Evolutionary conservation across 2,888 invertebrate genomes (phyloP).

Genomic region (Dryadula phaetusa): DNA sequence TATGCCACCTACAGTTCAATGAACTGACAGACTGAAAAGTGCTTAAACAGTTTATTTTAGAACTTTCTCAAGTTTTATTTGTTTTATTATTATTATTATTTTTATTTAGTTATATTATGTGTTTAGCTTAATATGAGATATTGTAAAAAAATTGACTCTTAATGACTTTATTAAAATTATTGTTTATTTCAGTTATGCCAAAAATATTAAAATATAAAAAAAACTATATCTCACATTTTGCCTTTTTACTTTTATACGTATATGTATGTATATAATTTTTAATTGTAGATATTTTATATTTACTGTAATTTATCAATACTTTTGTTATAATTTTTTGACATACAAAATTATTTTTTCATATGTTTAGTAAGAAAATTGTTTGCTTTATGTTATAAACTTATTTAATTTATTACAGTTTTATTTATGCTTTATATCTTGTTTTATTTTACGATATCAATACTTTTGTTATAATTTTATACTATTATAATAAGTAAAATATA

Average conservation of each 20-base stretch:
- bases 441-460: constrained; percentile 13
- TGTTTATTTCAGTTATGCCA: constrained; percentile 2
- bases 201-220: constrained; percentile 8
- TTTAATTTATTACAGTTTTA: constrained; percentile 24
- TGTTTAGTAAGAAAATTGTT: constrained; percentile 17
- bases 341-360: constrained; percentile 28
- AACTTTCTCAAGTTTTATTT: constrained; percentile 35
- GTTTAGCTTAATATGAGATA: constrained; percentile 45
- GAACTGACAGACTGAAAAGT: constrained; percentile 64
- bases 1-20: constrained; percentile 51
- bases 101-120: constrained; percentile 48
- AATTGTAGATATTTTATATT: constrained; percentile 41
- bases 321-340: constrained; percentile 41
- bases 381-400: constrained; percentile 16
- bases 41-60: constrained; percentile 48
- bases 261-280: constrained; percentile 45
- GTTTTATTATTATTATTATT: constrained; percentile 43
- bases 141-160: too few relatives aligned
- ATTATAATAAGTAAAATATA: background rate
- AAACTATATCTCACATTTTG: constrained; percentile 35
- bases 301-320: constrained; percentile 9
- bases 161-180: constrained; percentile 8
- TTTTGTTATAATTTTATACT: background rate
- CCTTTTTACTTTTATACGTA: constrained; percentile 45
- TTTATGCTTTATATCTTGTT: constrained; percentile 21